These are phyloP conservation scores for Fragum sueziense DNA, from an alignment of 2,888 invertebrate species.

Conservation along the genomic window DNA sequence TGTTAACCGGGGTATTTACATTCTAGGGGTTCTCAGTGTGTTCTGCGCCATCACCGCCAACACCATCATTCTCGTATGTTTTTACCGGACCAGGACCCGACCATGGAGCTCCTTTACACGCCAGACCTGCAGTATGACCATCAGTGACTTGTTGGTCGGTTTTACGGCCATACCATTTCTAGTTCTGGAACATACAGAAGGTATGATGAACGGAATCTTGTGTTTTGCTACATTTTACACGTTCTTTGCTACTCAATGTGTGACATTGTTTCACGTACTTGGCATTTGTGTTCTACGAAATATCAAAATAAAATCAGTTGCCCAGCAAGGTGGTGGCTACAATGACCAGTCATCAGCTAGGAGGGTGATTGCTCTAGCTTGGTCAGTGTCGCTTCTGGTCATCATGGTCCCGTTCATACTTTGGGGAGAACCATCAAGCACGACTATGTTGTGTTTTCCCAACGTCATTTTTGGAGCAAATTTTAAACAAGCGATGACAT, in stretches of 20 bases:
- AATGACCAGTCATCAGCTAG: not conserved
- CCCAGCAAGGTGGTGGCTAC: not conserved
- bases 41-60: not conserved
- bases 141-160: not conserved
- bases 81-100: not conserved
- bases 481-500: not conserved
- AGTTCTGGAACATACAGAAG: not conserved
- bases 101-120: not conserved
- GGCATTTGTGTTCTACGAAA: not conserved
- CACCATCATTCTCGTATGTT: not conserved
- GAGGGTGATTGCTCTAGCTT: not conserved
- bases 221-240: not conserved
- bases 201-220: not conserved
- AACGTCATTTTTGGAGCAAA: not conserved
- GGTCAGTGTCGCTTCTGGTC: not conserved
- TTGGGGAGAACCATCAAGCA: not conserved
- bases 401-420: not conserved
- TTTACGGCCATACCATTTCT: not conserved
- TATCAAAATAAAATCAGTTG: not conserved
- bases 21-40: not conserved
- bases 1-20: not conserved
- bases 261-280: not conserved
- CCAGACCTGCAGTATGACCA: slow-evolving; percentile 4
- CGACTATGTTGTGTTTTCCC: not conserved
- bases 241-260: slow-evolving; percentile 8